Base-by-base conservation (phyloP, 2,888 invertebrate genomes). In the Synanthedon vespiformis region DNA sequence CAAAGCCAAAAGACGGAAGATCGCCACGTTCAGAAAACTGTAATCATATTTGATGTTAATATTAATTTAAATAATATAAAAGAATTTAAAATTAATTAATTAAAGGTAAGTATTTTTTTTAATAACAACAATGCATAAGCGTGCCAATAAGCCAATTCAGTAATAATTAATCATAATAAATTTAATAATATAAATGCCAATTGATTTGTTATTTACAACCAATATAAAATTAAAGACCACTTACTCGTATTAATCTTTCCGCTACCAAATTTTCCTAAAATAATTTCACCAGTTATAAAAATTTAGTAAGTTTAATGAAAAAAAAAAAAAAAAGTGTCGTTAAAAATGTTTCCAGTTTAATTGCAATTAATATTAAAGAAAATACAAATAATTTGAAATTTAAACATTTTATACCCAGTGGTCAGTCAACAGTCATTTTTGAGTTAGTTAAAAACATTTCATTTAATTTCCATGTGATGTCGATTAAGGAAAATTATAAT, bases 211-310 rank as follows among this genome's bases (percentile, higher is more conserved):
- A 58, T 57, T 57, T 62, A 60, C 59, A 56, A 56, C 51, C 34
- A 34, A 34, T 34, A 34, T 10, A 34, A 34, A 34, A 34, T 34
- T 34, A 2, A 34, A 34, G 27, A 56, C 53, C 58, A 68, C 67
- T 67, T 67, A 68, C 67, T 53, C 51, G 50, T 18, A 11, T 47
- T 50, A 64, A 52, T 51, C 56, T 62, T 57, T 57, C 63, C 50
- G 67, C 59, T 55, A 44, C 44, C 54, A 48, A 51, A 53, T 52
- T 34, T 51, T 59, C 64, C 63, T 62, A 59, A 61, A 63, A 50
- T 53, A 58, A 59, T 51, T 41, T n/a, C 47, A 51, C 47, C 13
- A 47, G 40, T 13, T 44, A 44, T 44, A 13, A 44, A 2, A 44
- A 44, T 44, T 44, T 44, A 44, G 44, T 41, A 41, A 50, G n/a